Base-by-base conservation (phyloP, 2,888 invertebrate genomes). In the Cryptophagus acutangulus region DNA sequence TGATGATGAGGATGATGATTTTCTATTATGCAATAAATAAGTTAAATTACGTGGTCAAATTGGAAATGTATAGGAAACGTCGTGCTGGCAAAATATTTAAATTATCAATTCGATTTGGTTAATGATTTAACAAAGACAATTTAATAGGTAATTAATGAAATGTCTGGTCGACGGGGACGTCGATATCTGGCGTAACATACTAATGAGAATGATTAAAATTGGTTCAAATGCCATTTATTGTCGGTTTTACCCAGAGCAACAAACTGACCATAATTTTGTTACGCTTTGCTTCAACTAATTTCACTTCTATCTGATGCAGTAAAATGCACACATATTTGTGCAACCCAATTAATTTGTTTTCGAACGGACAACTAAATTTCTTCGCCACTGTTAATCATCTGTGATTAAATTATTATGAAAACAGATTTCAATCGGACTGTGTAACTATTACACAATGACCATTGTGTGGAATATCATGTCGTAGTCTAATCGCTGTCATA, bases 401-500 rank as follows among this genome's bases (percentile, higher is more conserved):
- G n/a, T n/a, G n/a, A n/a, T n/a, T n/a, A n/a, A n/a, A n/a, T n/a
- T n/a, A n/a, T n/a, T n/a, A n/a, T n/a, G n/a, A n/a, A n/a, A n/a
- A n/a, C n/a, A n/a, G n/a, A n/a, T n/a, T n/a, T n/a, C n/a, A n/a
- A n/a, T n/a, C n/a, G n/a, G n/a, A n/a, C n/a, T n/a, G n/a, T n/a
- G n/a, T n/a, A n/a, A n/a, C n/a, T n/a, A n/a, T n/a, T n/a, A 26
- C 25, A 58, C 54, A 58, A 59, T 60, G 58, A 57, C 57, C 57
- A 55, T 54, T 55, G 57, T 58, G 47, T 43, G 4, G 45, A 40
- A 43, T 50, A 51, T 57, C 50, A 49, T 55, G 56, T 57, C 55
- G 26, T 54, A 48, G 54, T 58, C 55, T 65, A 65, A 65, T 65
- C 64, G 63, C 51, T 48, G 57, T 57, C 60, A 59, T 63, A 64